Percentiles rank a stretch among this genome's conserved stretches.
Conservation (phyloP, 2,888 invertebrate species). For the Cerastis leucographa region DNA sequence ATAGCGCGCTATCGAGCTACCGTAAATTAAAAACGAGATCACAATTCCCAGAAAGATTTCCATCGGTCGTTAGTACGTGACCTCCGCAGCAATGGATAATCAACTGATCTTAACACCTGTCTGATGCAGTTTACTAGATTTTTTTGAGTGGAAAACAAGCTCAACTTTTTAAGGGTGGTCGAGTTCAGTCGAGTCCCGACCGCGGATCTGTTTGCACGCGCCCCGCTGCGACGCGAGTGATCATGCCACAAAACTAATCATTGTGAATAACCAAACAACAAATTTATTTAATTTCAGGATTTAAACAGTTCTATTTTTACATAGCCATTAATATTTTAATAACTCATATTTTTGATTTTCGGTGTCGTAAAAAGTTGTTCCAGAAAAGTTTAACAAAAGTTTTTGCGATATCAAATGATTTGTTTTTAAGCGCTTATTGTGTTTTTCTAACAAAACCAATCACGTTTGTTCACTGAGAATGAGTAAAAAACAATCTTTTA, state of each 20-base stretch:
- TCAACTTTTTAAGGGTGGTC: slow-evolving; percentile 39
- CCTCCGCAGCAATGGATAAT: slow-evolving; percentile 29
- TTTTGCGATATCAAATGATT: slow-evolving; percentile 20
- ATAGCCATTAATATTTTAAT: not conserved
- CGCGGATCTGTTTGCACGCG: slow-evolving; percentile 65
- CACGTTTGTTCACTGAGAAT: not conserved
- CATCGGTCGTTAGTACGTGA: slow-evolving; percentile 43
- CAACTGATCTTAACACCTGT: slow-evolving; percentile 45
- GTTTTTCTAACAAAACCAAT: not conserved
- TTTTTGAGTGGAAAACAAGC: slow-evolving; percentile 41
- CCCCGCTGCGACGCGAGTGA: slow-evolving; percentile 38
- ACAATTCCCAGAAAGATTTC: slow-evolving; percentile 33
- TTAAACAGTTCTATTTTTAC: not conserved
- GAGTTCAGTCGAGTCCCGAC: slow-evolving; percentile 63
- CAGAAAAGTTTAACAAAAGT: slow-evolving; percentile 61
- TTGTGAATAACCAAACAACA: slow-evolving; percentile 39
- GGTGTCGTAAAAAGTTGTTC: slow-evolving; percentile 28
- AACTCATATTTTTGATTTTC: not conserved
- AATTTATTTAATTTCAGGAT: slow-evolving; percentile 3
- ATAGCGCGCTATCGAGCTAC: slow-evolving; percentile 27
- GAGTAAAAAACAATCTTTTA: slow-evolving; percentile 1
- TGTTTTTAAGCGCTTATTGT: slow-evolving; percentile 10
- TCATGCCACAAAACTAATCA: slow-evolving; percentile 6
- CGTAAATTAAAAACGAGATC: slow-evolving; percentile 58
- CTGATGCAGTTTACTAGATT: slow-evolving; percentile 58